Percentiles rank a stretch among this genome's conserved stretches.
Evolutionary conservation across 2,113 vertebrate genomes (phyloP).

Genomic region (Megalops atlanticus): DNA sequence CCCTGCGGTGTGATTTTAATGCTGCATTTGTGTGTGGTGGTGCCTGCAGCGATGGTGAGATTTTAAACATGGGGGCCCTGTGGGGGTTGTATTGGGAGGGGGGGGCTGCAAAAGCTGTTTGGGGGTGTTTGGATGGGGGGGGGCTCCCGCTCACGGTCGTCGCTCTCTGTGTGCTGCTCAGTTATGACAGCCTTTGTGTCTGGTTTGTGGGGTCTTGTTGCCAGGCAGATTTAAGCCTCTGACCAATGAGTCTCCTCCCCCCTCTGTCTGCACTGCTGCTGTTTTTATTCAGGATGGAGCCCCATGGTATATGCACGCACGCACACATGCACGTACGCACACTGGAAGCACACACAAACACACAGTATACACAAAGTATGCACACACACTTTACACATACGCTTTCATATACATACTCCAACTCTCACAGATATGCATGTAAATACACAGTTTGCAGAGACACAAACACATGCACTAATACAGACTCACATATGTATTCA

Average conservation of each 20-base stretch:
- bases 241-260: slow-evolving; percentile 19
- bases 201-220: slow-evolving; percentile 3
- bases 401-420: neutral
- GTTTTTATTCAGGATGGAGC: neutral
- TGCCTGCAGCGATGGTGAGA: neutral
- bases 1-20: neutral
- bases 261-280: neutral
- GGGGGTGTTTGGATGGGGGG: neutral
- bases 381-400: neutral
- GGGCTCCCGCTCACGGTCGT: neutral
- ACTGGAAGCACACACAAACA: neutral
- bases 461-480: no score
- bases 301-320: neutral
- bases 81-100: neutral
- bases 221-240: slow-evolving; percentile 21
- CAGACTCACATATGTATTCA: neutral
- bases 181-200: slow-evolving; percentile 14
- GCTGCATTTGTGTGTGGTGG: neutral
- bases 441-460: neutral
- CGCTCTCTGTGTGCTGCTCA: neutral
- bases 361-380: neutral
- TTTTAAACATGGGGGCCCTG: neutral
- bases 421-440: neutral
- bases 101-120: neutral
- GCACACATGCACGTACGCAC: neutral